Evolutionary conservation across 1,140 invertebrate species (phyloP).

Genomic region (Episyrphus balteatus): DNA sequence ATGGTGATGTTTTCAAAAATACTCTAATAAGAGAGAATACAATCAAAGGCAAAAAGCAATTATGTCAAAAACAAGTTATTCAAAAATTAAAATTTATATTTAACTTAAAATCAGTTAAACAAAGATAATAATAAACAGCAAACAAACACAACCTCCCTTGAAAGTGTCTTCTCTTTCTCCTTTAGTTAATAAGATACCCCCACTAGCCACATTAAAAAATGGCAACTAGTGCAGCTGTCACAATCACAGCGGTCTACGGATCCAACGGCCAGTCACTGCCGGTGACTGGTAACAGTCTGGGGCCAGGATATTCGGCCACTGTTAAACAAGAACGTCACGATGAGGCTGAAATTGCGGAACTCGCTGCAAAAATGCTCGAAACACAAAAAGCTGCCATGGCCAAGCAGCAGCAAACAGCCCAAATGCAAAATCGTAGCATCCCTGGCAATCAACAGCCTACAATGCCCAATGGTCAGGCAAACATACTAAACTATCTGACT

Average conservation of each 20-base stretch:
- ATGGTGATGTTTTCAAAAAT: no score
- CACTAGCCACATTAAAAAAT: not conserved
- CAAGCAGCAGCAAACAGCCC: conserved; percentile 30
- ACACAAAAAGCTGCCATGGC: conserved; percentile 63
- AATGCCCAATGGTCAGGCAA: conserved; percentile 40
- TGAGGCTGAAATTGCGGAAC: conserved; percentile 72
- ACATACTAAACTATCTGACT: conserved; percentile 49
- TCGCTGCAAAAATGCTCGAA: conserved; percentile 77
- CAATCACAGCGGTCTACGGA: conserved; percentile 26
- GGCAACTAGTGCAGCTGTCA: conserved; percentile 21
- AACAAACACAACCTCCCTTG: no score
- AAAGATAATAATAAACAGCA: no score
- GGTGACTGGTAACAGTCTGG: conserved; percentile 24
- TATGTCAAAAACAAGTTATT: no score
- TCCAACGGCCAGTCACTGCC: conserved; percentile 27
- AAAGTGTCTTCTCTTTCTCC: no score
- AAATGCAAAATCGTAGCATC: conserved; percentile 25
- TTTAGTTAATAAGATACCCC: no score
- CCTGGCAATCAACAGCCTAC: conserved; percentile 26
- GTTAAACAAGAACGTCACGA: conserved; percentile 75
- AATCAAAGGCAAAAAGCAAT: no score
- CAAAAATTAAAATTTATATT: no score
- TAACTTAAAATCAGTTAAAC: no score
- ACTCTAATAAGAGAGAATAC: no score
- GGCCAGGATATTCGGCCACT: conserved; percentile 15